Evolutionary conservation across 1,140 invertebrate genomes (phyloP).

Genomic region (Lasioglossum baleicum): DNA sequence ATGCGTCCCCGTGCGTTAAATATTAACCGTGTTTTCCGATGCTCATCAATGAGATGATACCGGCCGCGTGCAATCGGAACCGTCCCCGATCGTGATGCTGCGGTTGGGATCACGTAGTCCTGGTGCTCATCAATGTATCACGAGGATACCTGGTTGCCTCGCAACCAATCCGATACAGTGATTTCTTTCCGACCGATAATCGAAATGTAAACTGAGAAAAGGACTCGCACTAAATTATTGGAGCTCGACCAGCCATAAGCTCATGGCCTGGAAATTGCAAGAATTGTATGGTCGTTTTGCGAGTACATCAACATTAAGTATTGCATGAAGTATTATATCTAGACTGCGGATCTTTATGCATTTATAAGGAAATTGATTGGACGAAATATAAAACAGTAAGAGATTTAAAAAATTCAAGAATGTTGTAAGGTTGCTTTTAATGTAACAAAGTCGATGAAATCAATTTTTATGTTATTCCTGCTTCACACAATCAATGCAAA

Average conservation of each 20-base stretch:
- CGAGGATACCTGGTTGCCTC: background rate
- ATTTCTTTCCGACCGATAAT: background rate
- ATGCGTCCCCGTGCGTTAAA: background rate
- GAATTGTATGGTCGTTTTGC: background rate
- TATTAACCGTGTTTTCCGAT: slow-evolving; percentile 14
- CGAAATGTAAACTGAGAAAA: background rate
- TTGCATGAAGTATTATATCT: too few species aligned
- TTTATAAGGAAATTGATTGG: too few species aligned
- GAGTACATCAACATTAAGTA: too few species aligned
- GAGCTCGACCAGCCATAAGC: background rate
- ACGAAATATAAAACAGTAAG: too few species aligned
- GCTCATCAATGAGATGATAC: background rate
- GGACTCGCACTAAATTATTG: background rate
- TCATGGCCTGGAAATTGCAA: background rate
- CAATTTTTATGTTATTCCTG: too few species aligned
- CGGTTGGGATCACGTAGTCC: background rate
- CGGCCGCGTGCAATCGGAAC: too few species aligned
- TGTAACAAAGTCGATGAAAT: too few species aligned
- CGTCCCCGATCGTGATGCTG: background rate
- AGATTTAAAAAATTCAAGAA: too few species aligned
- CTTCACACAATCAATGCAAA: too few species aligned
- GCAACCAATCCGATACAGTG: background rate
- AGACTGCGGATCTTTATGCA: too few species aligned
- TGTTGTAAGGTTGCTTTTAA: too few species aligned
- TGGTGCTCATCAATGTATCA: background rate